phyloP scores from a whole-genome alignment of 2,113 vertebrate species.

The Rhabdomys dilectus region DNA sequence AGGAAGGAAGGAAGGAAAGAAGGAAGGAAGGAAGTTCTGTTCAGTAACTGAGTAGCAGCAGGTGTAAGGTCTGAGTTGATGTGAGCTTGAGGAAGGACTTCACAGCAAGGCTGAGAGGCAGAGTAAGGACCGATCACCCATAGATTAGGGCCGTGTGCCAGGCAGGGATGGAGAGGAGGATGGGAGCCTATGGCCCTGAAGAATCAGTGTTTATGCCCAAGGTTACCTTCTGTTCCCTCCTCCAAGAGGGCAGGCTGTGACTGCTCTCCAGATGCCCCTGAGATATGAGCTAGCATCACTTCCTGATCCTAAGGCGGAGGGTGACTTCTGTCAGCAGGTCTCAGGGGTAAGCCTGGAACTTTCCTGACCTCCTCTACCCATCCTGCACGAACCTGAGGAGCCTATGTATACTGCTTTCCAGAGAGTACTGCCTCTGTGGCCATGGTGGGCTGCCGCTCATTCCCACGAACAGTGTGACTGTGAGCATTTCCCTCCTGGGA shows the following conservation, averaged over 20 bases:
- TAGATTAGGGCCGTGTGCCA: neutral
- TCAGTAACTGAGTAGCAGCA: neutral
- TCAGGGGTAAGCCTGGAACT: neutral
- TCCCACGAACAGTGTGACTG: neutral
- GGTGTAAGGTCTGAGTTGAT: neutral
- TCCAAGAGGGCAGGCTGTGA: neutral
- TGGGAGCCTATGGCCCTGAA: neutral
- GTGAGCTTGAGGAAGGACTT: neutral
- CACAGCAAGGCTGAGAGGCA: neutral
- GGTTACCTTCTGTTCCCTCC: neutral
- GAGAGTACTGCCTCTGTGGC: neutral
- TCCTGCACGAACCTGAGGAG: too few species aligned
- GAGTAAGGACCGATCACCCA: neutral
- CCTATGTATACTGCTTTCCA: neutral
- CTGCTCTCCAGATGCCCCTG: neutral
- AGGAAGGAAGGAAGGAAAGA: neutral
- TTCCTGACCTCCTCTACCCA: neutral
- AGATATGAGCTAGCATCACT: too few species aligned
- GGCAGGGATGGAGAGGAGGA: neutral
- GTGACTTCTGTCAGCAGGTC: too few species aligned
- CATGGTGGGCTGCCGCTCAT: neutral
- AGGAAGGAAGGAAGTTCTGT: neutral
- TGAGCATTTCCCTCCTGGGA: neutral
- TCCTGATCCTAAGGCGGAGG: neutral
- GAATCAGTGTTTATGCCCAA: neutral